phyloP scores from a whole-genome alignment of 2,888 invertebrate species.

The Tinea pellionella region DNA sequence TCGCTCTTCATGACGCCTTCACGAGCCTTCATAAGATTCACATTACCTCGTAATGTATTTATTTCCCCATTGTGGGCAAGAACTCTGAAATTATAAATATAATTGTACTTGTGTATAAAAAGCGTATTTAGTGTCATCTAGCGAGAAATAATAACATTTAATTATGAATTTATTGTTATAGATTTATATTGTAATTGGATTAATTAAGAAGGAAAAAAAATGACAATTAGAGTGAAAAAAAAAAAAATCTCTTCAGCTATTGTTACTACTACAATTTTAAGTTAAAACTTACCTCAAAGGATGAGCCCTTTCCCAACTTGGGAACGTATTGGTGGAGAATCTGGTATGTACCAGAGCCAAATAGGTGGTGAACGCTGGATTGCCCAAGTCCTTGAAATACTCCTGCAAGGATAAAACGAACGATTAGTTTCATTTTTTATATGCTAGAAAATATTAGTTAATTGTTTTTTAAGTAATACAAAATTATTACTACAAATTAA shows the following conservation, averaged over 20 bases:
- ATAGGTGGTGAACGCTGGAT: conserved; percentile 91
- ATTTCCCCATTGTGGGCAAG: conserved; percentile 99
- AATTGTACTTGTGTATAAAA: too few species aligned
- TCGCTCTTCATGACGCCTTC: conserved; percentile 97
- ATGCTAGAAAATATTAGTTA: too few species aligned
- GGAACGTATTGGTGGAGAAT: conserved; percentile 99
- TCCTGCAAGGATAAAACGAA: conserved; percentile 68
- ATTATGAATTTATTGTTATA: too few species aligned
- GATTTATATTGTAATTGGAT: too few species aligned
- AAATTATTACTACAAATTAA: too few species aligned
- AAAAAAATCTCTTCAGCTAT: too few species aligned
- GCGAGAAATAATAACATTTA: too few species aligned
- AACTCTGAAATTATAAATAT: conserved; percentile 64
- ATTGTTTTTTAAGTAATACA: too few species aligned
- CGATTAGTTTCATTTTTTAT: neutral
- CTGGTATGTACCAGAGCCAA: conserved; percentile 96
- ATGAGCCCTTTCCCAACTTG: conserved; percentile 99
- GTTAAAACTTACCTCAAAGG: conserved; percentile 91
- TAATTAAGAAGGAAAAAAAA: too few species aligned
- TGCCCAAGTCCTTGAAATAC: conserved; percentile 76
- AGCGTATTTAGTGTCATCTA: too few species aligned
- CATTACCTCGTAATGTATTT: conserved; percentile 97
- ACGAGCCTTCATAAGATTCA: conserved; percentile 98
- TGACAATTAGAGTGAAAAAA: too few species aligned
- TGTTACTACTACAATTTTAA: too few species aligned